phyloP scores from a whole-genome alignment of 2,888 invertebrate species.

The Linnaemya vulpina region DNA sequence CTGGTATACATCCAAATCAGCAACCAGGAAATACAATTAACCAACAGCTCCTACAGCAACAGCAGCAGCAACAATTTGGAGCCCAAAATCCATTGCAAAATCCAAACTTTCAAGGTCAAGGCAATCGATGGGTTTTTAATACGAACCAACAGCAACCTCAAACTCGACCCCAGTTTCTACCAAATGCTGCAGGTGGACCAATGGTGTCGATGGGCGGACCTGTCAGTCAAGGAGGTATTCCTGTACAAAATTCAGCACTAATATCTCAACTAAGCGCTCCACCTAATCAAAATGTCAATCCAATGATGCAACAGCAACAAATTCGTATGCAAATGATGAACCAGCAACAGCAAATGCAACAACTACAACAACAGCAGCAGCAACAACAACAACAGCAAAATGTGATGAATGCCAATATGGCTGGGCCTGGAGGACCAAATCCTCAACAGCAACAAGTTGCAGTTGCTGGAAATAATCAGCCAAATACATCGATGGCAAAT shows the following conservation, averaged over 20 bases:
- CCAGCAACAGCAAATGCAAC: slow-evolving; percentile 82
- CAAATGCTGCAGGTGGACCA: slow-evolving; percentile 70
- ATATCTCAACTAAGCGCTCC: slow-evolving; percentile 87
- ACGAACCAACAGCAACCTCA: slow-evolving; percentile 71
- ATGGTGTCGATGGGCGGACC: slow-evolving; percentile 68
- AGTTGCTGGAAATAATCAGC: slow-evolving; percentile 72
- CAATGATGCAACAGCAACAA: slow-evolving; percentile 78
- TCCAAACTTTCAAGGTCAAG: slow-evolving; percentile 77
- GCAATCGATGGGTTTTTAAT: slow-evolving; percentile 79
- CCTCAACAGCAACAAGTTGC: slow-evolving; percentile 74
- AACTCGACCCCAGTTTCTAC: slow-evolving; percentile 73
- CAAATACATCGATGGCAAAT: slow-evolving; percentile 63
- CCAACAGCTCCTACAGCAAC: slow-evolving; percentile 73
- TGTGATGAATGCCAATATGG: slow-evolving; percentile 76
- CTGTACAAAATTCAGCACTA: slow-evolving; percentile 84
- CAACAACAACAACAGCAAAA: slow-evolving; percentile 79
- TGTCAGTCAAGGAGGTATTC: slow-evolving; percentile 76
- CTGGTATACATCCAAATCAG: slow-evolving; percentile 70
- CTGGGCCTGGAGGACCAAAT: slow-evolving; percentile 79
- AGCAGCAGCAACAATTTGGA: slow-evolving; percentile 76
- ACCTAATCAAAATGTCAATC: slow-evolving; percentile 80
- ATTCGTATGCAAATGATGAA: slow-evolving; percentile 81
- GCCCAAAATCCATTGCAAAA: slow-evolving; percentile 77
- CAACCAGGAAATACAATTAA: slow-evolving; percentile 64
- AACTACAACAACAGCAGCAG: slow-evolving; percentile 77